Evolutionary conservation across 2,797 vertebrate genomes (phyloP), one percentile per base, ranked within the genome.

Genomic region (Tragelaphus oryx): DNA sequence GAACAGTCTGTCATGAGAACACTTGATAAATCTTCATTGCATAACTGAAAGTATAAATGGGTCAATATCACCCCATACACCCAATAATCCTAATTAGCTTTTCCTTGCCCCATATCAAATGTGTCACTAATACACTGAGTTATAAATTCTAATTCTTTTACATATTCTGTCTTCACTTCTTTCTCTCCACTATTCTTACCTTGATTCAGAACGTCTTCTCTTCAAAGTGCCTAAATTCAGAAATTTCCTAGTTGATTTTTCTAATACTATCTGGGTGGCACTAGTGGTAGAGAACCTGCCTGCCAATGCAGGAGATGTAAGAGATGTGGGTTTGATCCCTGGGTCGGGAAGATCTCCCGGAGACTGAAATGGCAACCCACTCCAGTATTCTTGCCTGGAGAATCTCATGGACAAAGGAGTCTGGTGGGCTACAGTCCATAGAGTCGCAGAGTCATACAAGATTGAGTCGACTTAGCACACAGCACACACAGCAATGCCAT

Each of bases 371-470:
- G 11, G 22, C 11, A 24, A 71, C 22, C 37, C 6, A 24, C 68
- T 24, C 68, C 3, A 44, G 11, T 44, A 41, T 71, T 71, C 11
- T 44, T 71, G 37, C 37, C 68, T 44, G 33, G 11, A 71, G 22
- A 41, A 71, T 44, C 22, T 41, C 37, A 41, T 22, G 6, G 6
- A 71, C 22, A 24, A 41, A 71, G 37, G 37, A 41, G 37, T 41
- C 37, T 41, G 68, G 68, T 44, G 37, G 10, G 11, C 37, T 44
- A 6, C 68, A 26, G 68, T 24, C 68, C 68, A 44, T 26, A 13
- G 37, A 6, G 37, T 24, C 3, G 0, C 37, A 71, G 22, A 44
- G 13, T 71, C 3, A 0, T 4, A 44, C 37, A 71, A 1, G 1
- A 24, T 37, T 41, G 37, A 44, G 20, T 11, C 0, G 3, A 71